Evolutionary conservation across 2,888 invertebrate species (phyloP).

Genomic region (Nowickia ferox): DNA sequence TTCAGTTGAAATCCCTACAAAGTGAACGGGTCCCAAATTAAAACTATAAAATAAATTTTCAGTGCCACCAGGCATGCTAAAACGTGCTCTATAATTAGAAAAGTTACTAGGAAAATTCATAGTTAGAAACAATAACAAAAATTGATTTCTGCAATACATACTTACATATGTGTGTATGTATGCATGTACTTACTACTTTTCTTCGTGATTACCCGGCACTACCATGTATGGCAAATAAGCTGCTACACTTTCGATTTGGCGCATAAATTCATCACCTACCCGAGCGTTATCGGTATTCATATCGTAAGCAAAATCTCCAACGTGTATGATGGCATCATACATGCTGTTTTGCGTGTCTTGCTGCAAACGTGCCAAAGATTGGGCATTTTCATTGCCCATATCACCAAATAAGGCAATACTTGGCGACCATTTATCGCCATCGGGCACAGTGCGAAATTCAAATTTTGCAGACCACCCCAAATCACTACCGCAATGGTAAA

Average conservation of each 20-base stretch:
- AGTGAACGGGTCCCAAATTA: slow-evolving; percentile 94
- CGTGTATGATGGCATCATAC: slow-evolving; percentile 95
- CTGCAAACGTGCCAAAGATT: slow-evolving; percentile 92
- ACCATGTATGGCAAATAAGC: slow-evolving; percentile 96
- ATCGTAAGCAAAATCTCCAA: slow-evolving; percentile 98
- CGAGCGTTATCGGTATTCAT: slow-evolving; percentile 92
- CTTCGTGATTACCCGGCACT: slow-evolving; percentile 95
- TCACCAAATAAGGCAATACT: slow-evolving; percentile 95
- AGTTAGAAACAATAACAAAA: not conserved
- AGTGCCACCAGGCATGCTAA: slow-evolving; percentile 93
- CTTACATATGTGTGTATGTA: not conserved
- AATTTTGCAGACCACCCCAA: slow-evolving; percentile 93
- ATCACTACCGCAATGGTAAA: slow-evolving; percentile 92
- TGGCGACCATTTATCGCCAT: slow-evolving; percentile 89
- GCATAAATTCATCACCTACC: slow-evolving; percentile 97
- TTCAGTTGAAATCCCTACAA: slow-evolving; percentile 96
- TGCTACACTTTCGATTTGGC: slow-evolving; percentile 95
- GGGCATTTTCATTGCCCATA: slow-evolving; percentile 96
- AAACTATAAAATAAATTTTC: slow-evolving; percentile 93
- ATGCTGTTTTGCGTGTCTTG: slow-evolving; percentile 90
- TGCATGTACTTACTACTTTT: slow-evolving; percentile 86
- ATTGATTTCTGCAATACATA: not conserved
- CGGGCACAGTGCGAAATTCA: slow-evolving; percentile 88
- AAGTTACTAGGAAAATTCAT: slow-evolving; percentile 89
- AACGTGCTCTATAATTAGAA: slow-evolving; percentile 95